Conservation (phyloP, 2,888 invertebrate genomes). For the Tenthredo distinguenda region DNA sequence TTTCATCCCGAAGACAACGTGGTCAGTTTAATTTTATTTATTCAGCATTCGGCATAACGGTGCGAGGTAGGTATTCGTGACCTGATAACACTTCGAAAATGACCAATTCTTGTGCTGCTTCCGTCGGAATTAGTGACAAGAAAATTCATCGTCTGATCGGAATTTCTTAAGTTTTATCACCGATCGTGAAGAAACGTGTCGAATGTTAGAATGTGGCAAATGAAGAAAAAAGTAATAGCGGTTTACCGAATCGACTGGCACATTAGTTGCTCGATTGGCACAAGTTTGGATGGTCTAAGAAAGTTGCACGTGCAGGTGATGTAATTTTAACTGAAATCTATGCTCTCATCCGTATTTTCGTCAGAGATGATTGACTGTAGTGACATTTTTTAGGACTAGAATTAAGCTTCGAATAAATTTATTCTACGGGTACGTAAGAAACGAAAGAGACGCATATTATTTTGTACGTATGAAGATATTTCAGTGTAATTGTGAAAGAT, state of each 20-base stretch:
- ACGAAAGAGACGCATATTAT: neutral
- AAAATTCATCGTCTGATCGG: neutral
- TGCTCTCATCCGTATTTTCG: neutral
- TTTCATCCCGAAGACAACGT: neutral
- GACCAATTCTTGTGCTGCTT: neutral
- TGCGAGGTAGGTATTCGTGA: neutral
- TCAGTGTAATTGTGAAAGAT: neutral
- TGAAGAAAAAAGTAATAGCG: neutral
- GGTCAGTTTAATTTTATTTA: slow-evolving; percentile 1
- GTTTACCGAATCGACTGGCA: neutral
- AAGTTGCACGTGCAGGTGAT: neutral
- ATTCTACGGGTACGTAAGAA: neutral
- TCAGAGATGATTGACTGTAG: neutral
- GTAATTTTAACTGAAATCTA: neutral
- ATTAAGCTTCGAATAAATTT: neutral
- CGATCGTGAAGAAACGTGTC: neutral
- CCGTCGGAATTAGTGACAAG: neutral
- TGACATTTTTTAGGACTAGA: neutral
- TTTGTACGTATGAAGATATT: neutral
- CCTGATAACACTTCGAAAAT: neutral
- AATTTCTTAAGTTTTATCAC: neutral
- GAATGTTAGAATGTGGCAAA: neutral
- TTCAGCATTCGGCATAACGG: neutral
- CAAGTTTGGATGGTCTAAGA: neutral
- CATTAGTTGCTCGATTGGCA: neutral